Base-by-base conservation (phyloP, 2,888 invertebrate species). In the Aleiodes alternator region DNA sequence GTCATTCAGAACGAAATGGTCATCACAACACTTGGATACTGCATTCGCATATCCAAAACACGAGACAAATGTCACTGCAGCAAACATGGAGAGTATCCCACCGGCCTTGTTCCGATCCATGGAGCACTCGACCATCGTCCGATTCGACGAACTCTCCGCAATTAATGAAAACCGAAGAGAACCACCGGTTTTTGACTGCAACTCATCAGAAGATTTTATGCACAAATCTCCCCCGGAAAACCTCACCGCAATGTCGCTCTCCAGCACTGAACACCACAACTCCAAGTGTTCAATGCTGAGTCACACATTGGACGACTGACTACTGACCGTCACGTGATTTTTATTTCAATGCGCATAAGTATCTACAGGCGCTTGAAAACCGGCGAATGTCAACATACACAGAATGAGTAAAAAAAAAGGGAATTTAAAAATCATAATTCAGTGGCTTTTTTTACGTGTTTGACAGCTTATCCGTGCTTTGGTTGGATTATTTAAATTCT, bases 11-110 rank as follows among this genome's bases (percentile, higher is more conserved):
- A 75, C 34, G 56, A 72, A 77, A 34, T 55, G 76, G 71, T 76
- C 55, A 16, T 76, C 76, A 55, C 81, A 81, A 57, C 81, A 80
- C 80, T 81, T 81, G 43, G 55, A 31, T 4, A 50, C 38, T 38
- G 59, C 50, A 7, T 61, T 50, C 4, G 72, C 66, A 38, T 73
- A 64, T 23, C 57, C 66, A 50, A 72, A 77, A 55, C 68, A 66
- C 51, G 70, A 29, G 38, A 72, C 53, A 69, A 79, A 59, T 38
- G 72, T 56, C 69, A 38, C 61, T 38, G 72, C 43, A 55, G 48
- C 61, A 69, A 70, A 34, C 50, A 71, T 69, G 16, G 72, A 70
- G 56, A 77, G 77, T 80, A 80, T 80, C 53, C 48, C 50, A 23
- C n/a, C 29, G 9, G 9, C 57, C 23, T 14, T 51, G n/a, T 29